Percentiles rank a stretch among this genome's conserved stretches.
phyloP scores from a whole-genome alignment of 2,797 vertebrate genomes.

The Petrocephalus sullivani region DNA sequence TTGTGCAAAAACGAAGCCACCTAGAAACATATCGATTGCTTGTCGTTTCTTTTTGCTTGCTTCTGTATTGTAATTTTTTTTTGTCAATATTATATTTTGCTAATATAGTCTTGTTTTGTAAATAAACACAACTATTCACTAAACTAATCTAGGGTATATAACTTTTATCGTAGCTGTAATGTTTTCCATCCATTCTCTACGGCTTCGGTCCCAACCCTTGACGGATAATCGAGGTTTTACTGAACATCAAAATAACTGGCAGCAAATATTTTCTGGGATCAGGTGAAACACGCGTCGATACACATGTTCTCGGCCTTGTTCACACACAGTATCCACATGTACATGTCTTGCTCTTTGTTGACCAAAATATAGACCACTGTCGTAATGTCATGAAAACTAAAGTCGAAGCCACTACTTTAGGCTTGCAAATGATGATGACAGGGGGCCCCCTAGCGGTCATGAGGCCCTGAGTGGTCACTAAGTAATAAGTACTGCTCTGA shows the following conservation, averaged over 20 bases:
- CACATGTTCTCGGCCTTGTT: not conserved
- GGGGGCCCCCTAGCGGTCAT: not conserved
- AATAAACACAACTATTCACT: no score
- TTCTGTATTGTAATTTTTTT: no score
- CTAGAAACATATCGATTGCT: no score
- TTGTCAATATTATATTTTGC: no score
- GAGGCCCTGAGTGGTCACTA: not conserved
- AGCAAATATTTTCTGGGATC: not conserved
- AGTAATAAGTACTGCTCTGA: not conserved
- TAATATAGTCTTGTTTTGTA: no score
- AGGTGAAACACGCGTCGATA: not conserved
- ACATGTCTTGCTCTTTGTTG: not conserved
- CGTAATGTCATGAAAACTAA: constrained; percentile 1
- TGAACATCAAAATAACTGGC: not conserved
- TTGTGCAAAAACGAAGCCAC: no score
- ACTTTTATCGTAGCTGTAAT: no score
- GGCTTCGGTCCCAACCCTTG: no score
- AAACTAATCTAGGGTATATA: no score
- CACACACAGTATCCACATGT: not conserved
- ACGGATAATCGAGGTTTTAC: no score
- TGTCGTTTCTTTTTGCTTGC: no score
- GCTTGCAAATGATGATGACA: not conserved
- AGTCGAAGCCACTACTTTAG: not conserved
- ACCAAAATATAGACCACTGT: not conserved
- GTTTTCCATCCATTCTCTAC: no score